These are phyloP conservation scores for Charina bottae DNA, from an alignment of 2,113 vertebrate genomes.

Conservation along the genomic window DNA sequence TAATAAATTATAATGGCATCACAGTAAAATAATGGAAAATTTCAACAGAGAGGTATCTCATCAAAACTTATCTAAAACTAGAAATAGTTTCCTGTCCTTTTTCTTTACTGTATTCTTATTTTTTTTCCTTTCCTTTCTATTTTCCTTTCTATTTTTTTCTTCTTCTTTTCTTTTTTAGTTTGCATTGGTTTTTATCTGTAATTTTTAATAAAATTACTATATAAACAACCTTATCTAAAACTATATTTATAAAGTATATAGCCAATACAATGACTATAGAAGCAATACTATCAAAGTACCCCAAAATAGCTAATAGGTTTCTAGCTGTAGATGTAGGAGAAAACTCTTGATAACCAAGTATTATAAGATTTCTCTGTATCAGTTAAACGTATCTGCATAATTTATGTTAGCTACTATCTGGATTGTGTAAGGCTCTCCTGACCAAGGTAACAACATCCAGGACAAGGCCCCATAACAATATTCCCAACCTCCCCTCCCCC, in stretches of 20 bases:
- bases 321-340: background rate
- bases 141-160: too few relatives aligned
- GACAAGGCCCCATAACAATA: slow-evolving; percentile 48
- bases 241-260: background rate
- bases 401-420: slow-evolving; percentile 2
- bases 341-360: background rate
- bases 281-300: slow-evolving; percentile 10
- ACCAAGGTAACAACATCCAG: slow-evolving; percentile 27
- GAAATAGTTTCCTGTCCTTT: too few relatives aligned
- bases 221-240: background rate
- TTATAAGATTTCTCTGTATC: slow-evolving; percentile 10
- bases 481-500: slow-evolving; percentile 46
- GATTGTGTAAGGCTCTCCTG: background rate
- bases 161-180: too few relatives aligned
- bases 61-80: slow-evolving; percentile 13
- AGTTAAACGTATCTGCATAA: background rate
- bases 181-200: too few relatives aligned
- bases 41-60: slow-evolving; percentile 41
- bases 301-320: background rate
- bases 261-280: background rate
- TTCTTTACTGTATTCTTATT: too few relatives aligned
- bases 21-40: slow-evolving; percentile 49
- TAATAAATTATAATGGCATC: slow-evolving; percentile 57
- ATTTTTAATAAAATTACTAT: too few relatives aligned
- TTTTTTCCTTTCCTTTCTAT: too few relatives aligned